Conservation (phyloP, 2,888 invertebrate genomes). For the Synanthedon myopaeformis region DNA sequence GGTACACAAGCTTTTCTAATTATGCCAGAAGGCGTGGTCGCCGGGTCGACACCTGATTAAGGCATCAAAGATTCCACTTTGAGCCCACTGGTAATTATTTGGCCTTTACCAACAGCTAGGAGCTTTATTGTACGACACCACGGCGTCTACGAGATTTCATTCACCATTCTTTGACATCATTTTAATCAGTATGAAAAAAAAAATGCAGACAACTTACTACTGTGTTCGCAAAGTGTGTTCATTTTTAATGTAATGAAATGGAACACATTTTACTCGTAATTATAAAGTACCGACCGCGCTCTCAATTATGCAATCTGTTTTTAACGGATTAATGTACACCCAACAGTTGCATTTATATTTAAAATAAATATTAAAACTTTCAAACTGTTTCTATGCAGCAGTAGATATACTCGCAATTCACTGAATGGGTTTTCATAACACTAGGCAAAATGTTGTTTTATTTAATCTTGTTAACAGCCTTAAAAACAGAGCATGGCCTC, state of each 20-base stretch:
- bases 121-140: constrained; percentile 15
- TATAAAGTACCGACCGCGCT: not conserved
- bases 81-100: constrained; percentile 44
- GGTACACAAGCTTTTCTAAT: constrained; percentile 33
- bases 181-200: not conserved
- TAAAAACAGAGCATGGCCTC: too few relatives aligned
- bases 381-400: not conserved
- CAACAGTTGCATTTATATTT: not conserved
- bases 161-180: not conserved
- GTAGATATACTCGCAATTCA: too few relatives aligned
- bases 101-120: constrained; percentile 17
- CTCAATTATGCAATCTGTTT: not conserved
- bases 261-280: not conserved
- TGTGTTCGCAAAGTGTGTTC: not conserved
- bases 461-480: too few relatives aligned
- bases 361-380: not conserved
- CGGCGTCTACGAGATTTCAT: not conserved
- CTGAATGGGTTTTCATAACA: too few relatives aligned
- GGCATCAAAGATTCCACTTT: constrained; percentile 43
- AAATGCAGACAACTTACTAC: not conserved
- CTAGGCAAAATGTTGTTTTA: too few relatives aligned
- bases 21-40: constrained; percentile 41
- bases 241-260: not conserved
- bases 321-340: not conserved
- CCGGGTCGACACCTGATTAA: constrained; percentile 50